Conservation (phyloP, 2,113 vertebrate species). For the Casuarius casuarius region DNA sequence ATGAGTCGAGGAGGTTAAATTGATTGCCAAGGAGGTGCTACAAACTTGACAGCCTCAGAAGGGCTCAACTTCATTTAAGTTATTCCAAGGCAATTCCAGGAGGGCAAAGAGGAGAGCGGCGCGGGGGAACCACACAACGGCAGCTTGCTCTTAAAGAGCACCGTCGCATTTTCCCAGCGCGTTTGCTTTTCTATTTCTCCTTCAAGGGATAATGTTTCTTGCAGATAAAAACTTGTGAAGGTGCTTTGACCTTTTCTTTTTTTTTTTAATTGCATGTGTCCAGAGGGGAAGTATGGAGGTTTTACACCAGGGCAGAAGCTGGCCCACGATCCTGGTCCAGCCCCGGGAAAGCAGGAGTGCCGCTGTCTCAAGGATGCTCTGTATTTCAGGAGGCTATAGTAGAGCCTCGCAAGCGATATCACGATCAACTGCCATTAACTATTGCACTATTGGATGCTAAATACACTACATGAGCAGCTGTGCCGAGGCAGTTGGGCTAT, state of each 20-base stretch:
- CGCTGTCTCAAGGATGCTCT: neutral
- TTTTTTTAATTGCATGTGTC: neutral
- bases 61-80: constrained; percentile 60
- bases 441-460: constrained; percentile 31
- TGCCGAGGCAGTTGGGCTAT: neutral
- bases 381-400: neutral
- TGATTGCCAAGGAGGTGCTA: constrained; percentile 54
- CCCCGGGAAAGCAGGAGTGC: neutral
- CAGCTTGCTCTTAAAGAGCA: constrained; percentile 41
- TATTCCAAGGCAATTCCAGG: constrained; percentile 68
- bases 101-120: constrained; percentile 53
- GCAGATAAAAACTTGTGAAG: neutral
- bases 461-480: constrained; percentile 41
- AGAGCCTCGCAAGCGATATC: neutral
- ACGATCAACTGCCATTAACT: neutral
- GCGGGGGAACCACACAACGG: neutral
- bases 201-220: neutral
- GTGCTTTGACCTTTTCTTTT: neutral
- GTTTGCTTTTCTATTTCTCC: neutral
- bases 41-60: constrained; percentile 35
- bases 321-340: neutral
- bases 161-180: neutral
- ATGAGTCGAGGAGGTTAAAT: constrained; percentile 42
- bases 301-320: neutral
- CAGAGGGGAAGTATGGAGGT: neutral